Evolutionary conservation across 1,140 invertebrate genomes (phyloP).

Genomic region (Belonocnema kinseyi): DNA sequence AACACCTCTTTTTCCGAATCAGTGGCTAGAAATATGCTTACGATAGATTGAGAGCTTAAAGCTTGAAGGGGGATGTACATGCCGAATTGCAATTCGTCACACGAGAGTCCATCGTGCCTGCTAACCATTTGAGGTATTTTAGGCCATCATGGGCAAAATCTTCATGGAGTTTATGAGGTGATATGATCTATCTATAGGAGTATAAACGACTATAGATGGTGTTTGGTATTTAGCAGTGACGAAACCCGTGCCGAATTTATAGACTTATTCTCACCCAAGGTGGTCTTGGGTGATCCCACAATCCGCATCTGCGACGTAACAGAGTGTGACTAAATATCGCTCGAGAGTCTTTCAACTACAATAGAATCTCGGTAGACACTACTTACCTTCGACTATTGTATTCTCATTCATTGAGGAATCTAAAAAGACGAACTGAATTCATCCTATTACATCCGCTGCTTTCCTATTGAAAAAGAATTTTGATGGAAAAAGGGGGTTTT

Average conservation of each 20-base stretch:
- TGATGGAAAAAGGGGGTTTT: neutral
- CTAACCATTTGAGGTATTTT: constrained; percentile 44
- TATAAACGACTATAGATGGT: constrained; percentile 16
- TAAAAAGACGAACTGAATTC: neutral
- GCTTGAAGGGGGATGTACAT: constrained; percentile 47
- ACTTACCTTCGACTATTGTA: constrained; percentile 25
- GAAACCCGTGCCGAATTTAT: constrained; percentile 56
- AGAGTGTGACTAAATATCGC: constrained; percentile 53
- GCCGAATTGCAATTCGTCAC: constrained; percentile 56
- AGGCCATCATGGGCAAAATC: constrained; percentile 43
- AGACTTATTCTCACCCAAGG: constrained; percentile 51
- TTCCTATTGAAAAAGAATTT: neutral
- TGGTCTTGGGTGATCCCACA: constrained; percentile 42
- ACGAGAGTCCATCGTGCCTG: constrained; percentile 45
- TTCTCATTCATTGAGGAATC: neutral
- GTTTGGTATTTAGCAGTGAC: constrained; percentile 49
- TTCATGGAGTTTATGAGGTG: constrained; percentile 19
- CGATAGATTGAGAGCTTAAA: constrained; percentile 49
- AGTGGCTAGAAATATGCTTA: too few species aligned
- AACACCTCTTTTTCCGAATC: too few species aligned
- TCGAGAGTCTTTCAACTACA: constrained; percentile 43
- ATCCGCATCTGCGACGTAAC: constrained; percentile 54
- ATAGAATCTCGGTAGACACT: constrained; percentile 39
- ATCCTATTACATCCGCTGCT: constrained; percentile 12
- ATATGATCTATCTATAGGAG: neutral